Conservation (phyloP, 1,140 invertebrate genomes). For the Zaprionus camerounensis region DNA sequence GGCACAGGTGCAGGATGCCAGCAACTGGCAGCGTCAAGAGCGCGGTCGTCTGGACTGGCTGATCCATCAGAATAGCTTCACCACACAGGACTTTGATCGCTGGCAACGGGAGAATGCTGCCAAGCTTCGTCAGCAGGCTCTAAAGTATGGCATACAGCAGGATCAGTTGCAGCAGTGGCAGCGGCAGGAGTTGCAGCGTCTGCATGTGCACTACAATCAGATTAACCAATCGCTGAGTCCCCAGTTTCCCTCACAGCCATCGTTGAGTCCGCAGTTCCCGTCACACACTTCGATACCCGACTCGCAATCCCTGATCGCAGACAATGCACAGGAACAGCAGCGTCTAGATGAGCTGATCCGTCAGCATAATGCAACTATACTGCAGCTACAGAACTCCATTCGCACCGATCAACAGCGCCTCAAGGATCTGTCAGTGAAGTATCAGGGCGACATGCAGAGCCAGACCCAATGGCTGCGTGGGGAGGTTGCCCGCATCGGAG, state of each 20-base stretch:
- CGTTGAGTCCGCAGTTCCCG: background rate
- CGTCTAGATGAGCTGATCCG: constrained; percentile 70
- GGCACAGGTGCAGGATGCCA: constrained; percentile 53
- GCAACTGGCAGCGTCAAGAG: constrained; percentile 68
- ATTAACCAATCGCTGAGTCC: constrained; percentile 67
- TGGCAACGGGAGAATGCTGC: constrained; percentile 73
- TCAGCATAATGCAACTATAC: constrained; percentile 74
- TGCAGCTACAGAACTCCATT: constrained; percentile 71
- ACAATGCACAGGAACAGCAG: constrained; percentile 65
- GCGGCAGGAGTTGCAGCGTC: constrained; percentile 64
- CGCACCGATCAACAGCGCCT: constrained; percentile 70
- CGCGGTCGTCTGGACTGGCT: constrained; percentile 76
- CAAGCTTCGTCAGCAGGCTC: constrained; percentile 56
- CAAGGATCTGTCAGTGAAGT: constrained; percentile 68
- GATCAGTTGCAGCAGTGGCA: constrained; percentile 73
- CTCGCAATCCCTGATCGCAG: constrained; percentile 46
- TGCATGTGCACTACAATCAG: constrained; percentile 63
- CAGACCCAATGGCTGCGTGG: constrained; percentile 77
- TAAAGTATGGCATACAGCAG: constrained; percentile 53
- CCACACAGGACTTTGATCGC: constrained; percentile 66
- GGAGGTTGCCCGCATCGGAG: constrained; percentile 70
- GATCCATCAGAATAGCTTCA: constrained; percentile 74
- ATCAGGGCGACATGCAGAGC: constrained; percentile 77
- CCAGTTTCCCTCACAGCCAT: constrained; percentile 5
- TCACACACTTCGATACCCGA: constrained; percentile 28